Evolutionary conservation across 2,888 invertebrate genomes (phyloP), one percentile per base, ranked within the genome.

Genomic region (Idaea dimidiata): DNA sequence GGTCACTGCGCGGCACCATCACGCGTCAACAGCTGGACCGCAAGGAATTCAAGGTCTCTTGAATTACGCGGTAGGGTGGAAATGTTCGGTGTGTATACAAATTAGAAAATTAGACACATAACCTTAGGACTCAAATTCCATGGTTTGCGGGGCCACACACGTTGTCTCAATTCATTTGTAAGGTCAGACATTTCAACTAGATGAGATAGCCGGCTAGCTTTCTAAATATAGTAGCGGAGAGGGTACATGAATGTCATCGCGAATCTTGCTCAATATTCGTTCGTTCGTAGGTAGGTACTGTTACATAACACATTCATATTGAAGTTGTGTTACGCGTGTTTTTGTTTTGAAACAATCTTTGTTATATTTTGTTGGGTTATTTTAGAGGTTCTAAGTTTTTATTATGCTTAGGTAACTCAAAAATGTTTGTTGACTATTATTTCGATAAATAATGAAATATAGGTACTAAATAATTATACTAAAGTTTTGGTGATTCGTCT

Each of bases 121-220:
- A 43, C 14, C 3, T 59, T 57, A 16, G n/a, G 57, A 57, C 59
- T 17, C 57, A 32, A 64, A 59, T 17, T 62, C 18, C 59, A 53
- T 31, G 14, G 43, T 8, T 43, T 43, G 43, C 43, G 43, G 14
- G 43, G 14, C 43, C 43, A 14, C 43, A 14, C 14, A 33, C 33
- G 33, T 6, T 14, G 43, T 43, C 43, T 43, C 43, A 43, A 43
- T 62, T 17, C 56, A 54, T 24, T 60, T 65, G 32, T 56, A 61
- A 58, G 58, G 43, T 59, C 17, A 43, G 16, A 60, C 55, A 17
- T 64, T 60, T 62, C 56, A 57, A 16, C 43, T 10, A 56, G 59
- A 59, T 64, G 43, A 62, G 54, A 59, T 43, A 5, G 54, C 17
- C 17, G 43, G 18, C 54, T 31, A 58, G 43, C 43, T 14, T 43